Evolutionary conservation across 2,113 vertebrate species (phyloP).

Genomic region (Melospiza georgiana): DNA sequence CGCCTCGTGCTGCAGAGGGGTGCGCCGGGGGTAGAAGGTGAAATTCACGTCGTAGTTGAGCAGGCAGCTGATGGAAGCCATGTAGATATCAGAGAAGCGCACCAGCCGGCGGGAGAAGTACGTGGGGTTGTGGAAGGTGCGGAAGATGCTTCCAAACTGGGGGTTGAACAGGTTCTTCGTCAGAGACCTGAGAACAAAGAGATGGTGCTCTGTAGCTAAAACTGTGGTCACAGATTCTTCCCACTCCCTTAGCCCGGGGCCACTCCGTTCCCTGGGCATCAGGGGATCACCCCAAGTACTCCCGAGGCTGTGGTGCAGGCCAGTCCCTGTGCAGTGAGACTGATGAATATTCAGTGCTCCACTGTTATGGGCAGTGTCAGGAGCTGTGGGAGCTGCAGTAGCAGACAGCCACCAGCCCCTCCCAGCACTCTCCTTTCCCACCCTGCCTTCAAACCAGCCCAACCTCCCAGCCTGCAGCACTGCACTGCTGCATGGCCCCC

Average conservation of each 20-base stretch:
- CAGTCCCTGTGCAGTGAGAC: background rate
- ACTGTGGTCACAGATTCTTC: background rate
- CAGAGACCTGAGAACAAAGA: conserved; percentile 66
- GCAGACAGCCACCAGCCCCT: background rate
- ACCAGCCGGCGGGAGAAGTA: conserved; percentile 82
- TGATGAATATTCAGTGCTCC: background rate
- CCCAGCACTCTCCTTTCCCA: background rate
- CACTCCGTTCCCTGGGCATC: background rate
- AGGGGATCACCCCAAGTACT: background rate
- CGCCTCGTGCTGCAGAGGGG: conserved; percentile 81
- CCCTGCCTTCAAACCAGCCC: background rate
- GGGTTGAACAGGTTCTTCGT: conserved; percentile 84
- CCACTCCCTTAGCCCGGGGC: too few relatives aligned
- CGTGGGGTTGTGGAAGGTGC: conserved; percentile 84
- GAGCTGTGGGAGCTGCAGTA: background rate
- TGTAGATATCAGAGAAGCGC: conserved; percentile 84
- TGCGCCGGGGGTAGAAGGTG: conserved; percentile 84
- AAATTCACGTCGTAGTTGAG: conserved; percentile 80
- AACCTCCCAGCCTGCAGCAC: background rate
- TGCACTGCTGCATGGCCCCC: background rate
- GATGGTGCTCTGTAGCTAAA: background rate
- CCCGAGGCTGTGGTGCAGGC: background rate
- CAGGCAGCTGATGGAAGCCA: conserved; percentile 83
- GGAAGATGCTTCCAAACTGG: conserved; percentile 85
- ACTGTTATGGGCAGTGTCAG: background rate